Base-by-base conservation (phyloP, 2,113 vertebrate genomes). In the Mus spicilegus region DNA sequence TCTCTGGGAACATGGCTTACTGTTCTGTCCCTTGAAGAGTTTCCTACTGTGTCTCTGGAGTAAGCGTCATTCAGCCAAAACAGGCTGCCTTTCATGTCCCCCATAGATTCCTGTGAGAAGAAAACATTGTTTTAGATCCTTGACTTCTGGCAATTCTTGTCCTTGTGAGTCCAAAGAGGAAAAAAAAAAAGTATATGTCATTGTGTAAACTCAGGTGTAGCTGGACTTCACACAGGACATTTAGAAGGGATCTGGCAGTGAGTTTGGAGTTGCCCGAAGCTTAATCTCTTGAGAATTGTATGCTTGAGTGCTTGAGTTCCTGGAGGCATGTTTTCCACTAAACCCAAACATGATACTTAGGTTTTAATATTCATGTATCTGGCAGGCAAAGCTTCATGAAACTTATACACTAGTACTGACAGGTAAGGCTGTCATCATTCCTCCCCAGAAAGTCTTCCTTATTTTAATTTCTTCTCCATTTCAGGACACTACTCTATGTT, bases 291-390 rank as follows among this genome's bases (percentile, higher is more conserved):
- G 63, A 58, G 86, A 86, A 95, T 96, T 94, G 49, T 63, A 81
- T 76, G 94, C 95, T 96, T 96, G 96, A 86, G 80, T 30, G 82
- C 82, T 67, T 65, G 17, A 22, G 16, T 49, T 36, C 90, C 90
- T 96, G 72, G 75, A 89, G 92, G 92, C 88, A 90, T 73, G 46
- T 96, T 97, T 98, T 97, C 96, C 92, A 92, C 86, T 95, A 58
- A 90, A 96, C 63, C 36, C 89, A 90, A 90, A 51, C 65, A 36
- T n/a, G n/a, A 46, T 46, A 67, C 36, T 92, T 93, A 80, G 22
- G 87, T 76, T 96, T 95, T 87, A 95, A 96, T 93, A 96, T 92
- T 96, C 93, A 97, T 88, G 39, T 92, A 73, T 76, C 61, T 86
- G 92, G 86, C 30, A 69, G 90, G 86, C 67, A 69, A 69, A 92